Evolutionary conservation across 2,113 vertebrate species (phyloP).

Genomic region (Pipra filicauda): DNA sequence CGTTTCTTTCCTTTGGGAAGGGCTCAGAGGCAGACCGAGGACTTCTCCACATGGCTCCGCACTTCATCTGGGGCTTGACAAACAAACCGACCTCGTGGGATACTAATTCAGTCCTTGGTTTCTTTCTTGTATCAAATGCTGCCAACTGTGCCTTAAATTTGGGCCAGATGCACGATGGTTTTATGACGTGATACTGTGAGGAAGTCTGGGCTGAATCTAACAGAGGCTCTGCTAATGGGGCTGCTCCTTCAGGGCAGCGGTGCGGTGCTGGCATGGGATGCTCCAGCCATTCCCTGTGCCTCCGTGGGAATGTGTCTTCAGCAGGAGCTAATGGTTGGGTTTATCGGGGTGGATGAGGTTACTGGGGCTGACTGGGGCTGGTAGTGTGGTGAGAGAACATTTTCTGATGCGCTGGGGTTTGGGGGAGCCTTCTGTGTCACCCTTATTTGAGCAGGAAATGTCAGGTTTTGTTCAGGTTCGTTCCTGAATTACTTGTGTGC

Average conservation of each 20-base stretch:
- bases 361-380: background rate
- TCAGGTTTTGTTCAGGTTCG: background rate
- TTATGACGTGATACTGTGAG: conserved; percentile 68
- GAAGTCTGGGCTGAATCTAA: conserved; percentile 58
- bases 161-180: conserved; percentile 67
- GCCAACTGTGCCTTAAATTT: conserved; percentile 70
- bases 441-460: rapidly evolving
- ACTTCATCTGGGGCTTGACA: conserved; percentile 61
- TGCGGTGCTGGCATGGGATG: background rate
- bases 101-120: conserved; percentile 72
- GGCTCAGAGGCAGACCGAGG: background rate
- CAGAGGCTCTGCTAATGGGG: conserved; percentile 22
- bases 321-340: background rate
- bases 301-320: background rate
- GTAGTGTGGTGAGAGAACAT: rapidly evolving
- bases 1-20: conserved; percentile 33
- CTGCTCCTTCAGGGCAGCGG: background rate
- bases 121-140: conserved; percentile 70
- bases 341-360: background rate
- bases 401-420: background rate
- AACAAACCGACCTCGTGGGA: conserved; percentile 46
- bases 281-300: background rate
- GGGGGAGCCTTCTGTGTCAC: background rate
- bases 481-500: background rate
- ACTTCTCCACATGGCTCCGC: conserved; percentile 43